Evolutionary conservation across 2,113 vertebrate genomes (phyloP).

Genomic region (Todiramphus chloris): DNA sequence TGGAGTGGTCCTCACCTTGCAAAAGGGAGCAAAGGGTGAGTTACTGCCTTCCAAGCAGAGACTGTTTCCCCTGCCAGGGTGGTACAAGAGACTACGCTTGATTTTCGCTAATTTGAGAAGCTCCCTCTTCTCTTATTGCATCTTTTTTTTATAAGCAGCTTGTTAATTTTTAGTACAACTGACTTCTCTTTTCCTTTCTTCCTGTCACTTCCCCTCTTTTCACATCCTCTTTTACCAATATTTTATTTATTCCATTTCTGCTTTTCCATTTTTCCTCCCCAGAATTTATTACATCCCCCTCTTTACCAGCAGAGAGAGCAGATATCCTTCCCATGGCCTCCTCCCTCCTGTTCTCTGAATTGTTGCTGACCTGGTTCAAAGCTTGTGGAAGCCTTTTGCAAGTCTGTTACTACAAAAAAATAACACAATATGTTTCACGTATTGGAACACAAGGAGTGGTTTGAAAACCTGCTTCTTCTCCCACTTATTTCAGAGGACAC

Average conservation of each 20-base stretch:
- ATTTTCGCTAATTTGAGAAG: background rate
- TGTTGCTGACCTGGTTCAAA: background rate
- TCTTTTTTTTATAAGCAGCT: background rate
- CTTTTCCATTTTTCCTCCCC: fast-evolving
- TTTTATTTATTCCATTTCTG: background rate
- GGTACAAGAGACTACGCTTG: fast-evolving
- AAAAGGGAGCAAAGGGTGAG: background rate
- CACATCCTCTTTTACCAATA: background rate
- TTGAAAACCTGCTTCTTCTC: slow-evolving; percentile 3
- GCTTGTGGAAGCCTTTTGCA: background rate
- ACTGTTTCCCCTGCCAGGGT: background rate
- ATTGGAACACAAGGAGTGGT: background rate
- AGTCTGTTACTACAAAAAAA: background rate
- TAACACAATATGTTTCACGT: background rate
- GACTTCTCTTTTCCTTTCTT: background rate
- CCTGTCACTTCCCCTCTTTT: background rate
- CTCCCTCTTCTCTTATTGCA: background rate
- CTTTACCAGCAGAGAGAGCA: background rate
- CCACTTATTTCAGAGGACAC: slow-evolving; percentile 1
- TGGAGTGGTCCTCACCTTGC: fast-evolving
- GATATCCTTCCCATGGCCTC: background rate
- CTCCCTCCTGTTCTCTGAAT: background rate
- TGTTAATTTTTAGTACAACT: background rate
- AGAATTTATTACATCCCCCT: background rate
- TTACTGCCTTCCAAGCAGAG: background rate